Evolutionary conservation across 2,888 invertebrate species (phyloP), one percentile per base, ranked within the genome.

Genomic region (Nysson spinosus): DNA sequence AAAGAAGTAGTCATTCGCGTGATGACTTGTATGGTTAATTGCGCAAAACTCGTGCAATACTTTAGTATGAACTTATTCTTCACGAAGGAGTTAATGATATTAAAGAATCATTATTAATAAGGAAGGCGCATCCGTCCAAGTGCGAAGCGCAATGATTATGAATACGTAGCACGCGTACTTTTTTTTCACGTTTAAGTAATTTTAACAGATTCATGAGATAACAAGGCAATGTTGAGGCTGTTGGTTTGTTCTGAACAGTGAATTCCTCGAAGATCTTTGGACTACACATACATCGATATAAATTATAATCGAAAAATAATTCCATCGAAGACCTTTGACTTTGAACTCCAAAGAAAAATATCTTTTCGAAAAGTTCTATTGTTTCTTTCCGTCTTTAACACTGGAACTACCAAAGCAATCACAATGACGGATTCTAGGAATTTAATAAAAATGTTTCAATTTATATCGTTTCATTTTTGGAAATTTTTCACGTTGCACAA

Each of bases 131-230:
- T 69, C 71, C 71, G 71, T 74, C 74, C 65, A 74, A 68, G 19
- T 24, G 19, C 34, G 11, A 54, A 40, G 51, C 62, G 34, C 51
- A 43, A 51, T 57, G 55, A 55, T 37, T 54, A 43, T 50, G 32
- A 54, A 16, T 51, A 51, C 47, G 16, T 30, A 39, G 40, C 11
- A 1, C 49, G 14, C 34, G 57, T 65, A 64, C 61, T 49, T 30
- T 72, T 78, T 77, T 75, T 63, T 72, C 67, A 78, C 75, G 77
- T 80, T 77, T 75, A 77, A 78, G 64, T 68, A 72, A n/a, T 39
- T 39, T 60, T 58, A 24, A 42, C 24, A 4, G 16, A 12, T 50
- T 50, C 43, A 26, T 32, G 42, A 49, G 22, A 28, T 30, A 19
- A 49, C 22, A 22, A 43, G 46, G 28, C 32, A 50, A 37, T n/a